Evolutionary conservation across 2,113 vertebrate genomes (phyloP), one percentile per base, ranked within the genome.

Genomic region (Danionella cerebrum): DNA sequence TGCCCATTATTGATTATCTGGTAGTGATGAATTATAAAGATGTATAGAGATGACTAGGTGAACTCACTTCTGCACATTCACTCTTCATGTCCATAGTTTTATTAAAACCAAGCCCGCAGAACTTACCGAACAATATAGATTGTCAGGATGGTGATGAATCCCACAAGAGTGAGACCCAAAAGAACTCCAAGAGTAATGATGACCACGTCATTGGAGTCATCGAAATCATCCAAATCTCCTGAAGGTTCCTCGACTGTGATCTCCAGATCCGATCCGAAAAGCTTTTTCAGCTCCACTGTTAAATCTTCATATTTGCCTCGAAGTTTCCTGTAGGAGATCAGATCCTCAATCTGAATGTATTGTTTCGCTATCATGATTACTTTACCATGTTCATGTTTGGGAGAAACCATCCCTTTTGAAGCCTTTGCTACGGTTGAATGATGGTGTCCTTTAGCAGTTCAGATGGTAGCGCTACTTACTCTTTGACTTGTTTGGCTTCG

Each of bases 241-340:
- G 69, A 2, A 16, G 4, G 1, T 33, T 65, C 67, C 10, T 36
- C 54, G 6, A 83, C 0, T n/a, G 36, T 18, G 47, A 70, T 33
- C 13, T 24, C 65, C 53, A 85, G 50, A 0, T 64, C 0, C 0
- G 14, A 1, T 12, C 54, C 78, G 39, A 84, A 86, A 21, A 85
- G 27, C 25, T 65, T 44, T 68, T 77, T 48, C 77, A 88, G 82
- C 27, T 82, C 75, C 4, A 0, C 8, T 47, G 77, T 80, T 0
- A 87, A 67, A 27, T 0, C 16, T 1, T 2, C 57, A 16, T 18
- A 71, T 73, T 85, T 74, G 31, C 80, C 78, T 63, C 54, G 22
- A 16, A 87, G 73, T 38, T 88, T 91, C 19, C 93, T 94, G 79
- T 41, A 7, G 55, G 29, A 22, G 29, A 13, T 8, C 45, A 16